These are phyloP conservation scores for Lithophane leautieri DNA, from an alignment of 2,888 invertebrate species.

Conservation along the genomic window DNA sequence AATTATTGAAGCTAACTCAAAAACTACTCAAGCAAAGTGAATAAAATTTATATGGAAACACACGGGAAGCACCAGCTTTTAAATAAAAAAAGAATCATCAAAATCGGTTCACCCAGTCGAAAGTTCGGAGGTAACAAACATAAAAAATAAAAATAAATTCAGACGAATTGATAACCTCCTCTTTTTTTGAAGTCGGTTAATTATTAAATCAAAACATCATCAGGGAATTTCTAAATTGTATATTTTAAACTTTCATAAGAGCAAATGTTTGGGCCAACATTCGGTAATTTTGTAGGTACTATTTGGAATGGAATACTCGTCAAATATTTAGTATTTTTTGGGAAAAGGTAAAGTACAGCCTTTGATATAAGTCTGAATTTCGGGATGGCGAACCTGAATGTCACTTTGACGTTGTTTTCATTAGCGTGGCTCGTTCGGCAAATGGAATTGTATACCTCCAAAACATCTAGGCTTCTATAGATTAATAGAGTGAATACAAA, in stretches of 20 bases:
- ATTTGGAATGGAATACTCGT: slow-evolving; percentile 3
- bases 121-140: too few relatives aligned
- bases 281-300: not conserved
- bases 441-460: not conserved
- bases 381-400: not conserved
- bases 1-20: too few relatives aligned
- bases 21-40: too few relatives aligned
- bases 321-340: not conserved
- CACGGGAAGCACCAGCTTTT: too few relatives aligned
- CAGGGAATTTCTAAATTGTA: not conserved
- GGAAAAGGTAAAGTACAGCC: not conserved
- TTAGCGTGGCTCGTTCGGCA: slow-evolving; percentile 9
- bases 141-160: too few relatives aligned
- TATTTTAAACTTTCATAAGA: not conserved
- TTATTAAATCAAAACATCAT: not conserved
- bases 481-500: not conserved
- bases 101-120: too few relatives aligned
- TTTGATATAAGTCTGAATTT: slow-evolving; percentile 34
- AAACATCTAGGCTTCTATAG: not conserved
- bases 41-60: too few relatives aligned
- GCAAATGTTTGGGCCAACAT: not conserved
- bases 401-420: slow-evolving; percentile 35
- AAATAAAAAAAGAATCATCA: too few relatives aligned
- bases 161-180: too few relatives aligned
- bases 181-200: too few relatives aligned